Evolutionary conservation across 2,888 invertebrate genomes (phyloP).

Genomic region (Napeogenes inachia): DNA sequence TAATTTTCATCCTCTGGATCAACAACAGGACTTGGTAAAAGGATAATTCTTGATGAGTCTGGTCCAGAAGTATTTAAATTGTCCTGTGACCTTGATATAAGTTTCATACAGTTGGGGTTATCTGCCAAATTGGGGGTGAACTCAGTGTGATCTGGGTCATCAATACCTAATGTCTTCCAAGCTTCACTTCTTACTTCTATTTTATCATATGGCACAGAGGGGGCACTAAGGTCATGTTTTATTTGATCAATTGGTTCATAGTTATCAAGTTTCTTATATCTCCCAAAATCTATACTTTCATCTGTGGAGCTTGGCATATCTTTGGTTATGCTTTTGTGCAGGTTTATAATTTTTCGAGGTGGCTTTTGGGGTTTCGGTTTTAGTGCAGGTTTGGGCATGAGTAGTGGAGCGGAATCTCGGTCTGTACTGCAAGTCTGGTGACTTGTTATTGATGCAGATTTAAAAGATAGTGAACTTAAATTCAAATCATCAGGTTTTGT

Average conservation of each 20-base stretch:
- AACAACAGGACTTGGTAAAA: conserved; percentile 68
- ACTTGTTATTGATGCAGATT: conserved; percentile 63
- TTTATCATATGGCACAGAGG: conserved; percentile 81
- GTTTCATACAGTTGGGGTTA: conserved; percentile 67
- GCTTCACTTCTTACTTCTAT: conserved; percentile 87
- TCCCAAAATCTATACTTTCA: conserved; percentile 69
- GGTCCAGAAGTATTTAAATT: conserved; percentile 67
- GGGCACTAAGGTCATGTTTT: conserved; percentile 66
- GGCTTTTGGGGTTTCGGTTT: conserved; percentile 81
- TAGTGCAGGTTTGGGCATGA: conserved; percentile 76
- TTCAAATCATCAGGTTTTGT: conserved; percentile 70
- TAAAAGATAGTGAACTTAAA: conserved; percentile 67
- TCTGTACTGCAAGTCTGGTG: conserved; percentile 60
- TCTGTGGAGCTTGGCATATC: conserved; percentile 59
- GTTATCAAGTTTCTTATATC: conserved; percentile 74
- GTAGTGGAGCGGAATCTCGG: conserved; percentile 62
- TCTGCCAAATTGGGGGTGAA: conserved; percentile 68
- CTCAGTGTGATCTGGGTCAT: conserved; percentile 85
- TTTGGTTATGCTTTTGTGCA: conserved; percentile 58
- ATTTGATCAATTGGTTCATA: conserved; percentile 72
- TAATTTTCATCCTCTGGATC: conserved; percentile 81
- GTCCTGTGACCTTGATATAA: conserved; percentile 73
- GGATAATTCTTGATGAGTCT: conserved; percentile 75
- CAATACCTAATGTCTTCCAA: conserved; percentile 88
- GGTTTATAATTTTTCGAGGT: conserved; percentile 76